Evolutionary conservation across 2,113 vertebrate genomes (phyloP), one percentile per base, ranked within the genome.

Genomic region (Ptychochromis oligacanthus): DNA sequence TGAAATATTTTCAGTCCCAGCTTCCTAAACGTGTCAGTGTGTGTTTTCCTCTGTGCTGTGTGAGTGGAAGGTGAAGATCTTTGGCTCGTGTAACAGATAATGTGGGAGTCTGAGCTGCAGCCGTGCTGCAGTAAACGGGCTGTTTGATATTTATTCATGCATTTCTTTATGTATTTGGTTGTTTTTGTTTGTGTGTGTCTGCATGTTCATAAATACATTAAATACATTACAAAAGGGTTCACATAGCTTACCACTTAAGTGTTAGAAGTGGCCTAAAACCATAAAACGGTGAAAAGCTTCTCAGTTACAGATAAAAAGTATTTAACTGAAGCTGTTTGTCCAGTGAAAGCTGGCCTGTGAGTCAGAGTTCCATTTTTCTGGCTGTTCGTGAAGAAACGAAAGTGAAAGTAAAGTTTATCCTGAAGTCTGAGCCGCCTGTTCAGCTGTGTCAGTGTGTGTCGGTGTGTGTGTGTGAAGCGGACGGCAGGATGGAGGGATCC

Each of bases 361-460:
- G 54, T 67, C 40, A 67, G 64, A 38, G 22, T 15, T 10, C 13
- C 14, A 1, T 4, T 0, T 22, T 46, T 26, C 13, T 24, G 5
- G 34, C 34, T 64, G 3, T 79, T 78, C 52, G 5, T 6, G 57
- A 9, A 3, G 84, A 92, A 94, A 34, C 78, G 89, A 94, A 94
- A 94, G 76, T 2, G 85, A 91, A 92, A 92, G 38, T 4, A 0
- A 65, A 38, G 14, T 13, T 57, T 3, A 20, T 38, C 2, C 1
- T 1, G 20, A 14, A 3, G 28, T 28, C 12, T 15, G 22, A 24
- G 8, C 52, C 60, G 1, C 13, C n/a, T 7, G 20, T 49, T 55
- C 24, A 0, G 62, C 36, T 0, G 15, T 12, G 38, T 54, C 8
- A 34, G 31, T 55, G 43, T 18, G n/a, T n/a, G n/a, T n/a, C n/a